Conservation (phyloP, 2,797 vertebrate species). For the Tadarida brasiliensis region DNA sequence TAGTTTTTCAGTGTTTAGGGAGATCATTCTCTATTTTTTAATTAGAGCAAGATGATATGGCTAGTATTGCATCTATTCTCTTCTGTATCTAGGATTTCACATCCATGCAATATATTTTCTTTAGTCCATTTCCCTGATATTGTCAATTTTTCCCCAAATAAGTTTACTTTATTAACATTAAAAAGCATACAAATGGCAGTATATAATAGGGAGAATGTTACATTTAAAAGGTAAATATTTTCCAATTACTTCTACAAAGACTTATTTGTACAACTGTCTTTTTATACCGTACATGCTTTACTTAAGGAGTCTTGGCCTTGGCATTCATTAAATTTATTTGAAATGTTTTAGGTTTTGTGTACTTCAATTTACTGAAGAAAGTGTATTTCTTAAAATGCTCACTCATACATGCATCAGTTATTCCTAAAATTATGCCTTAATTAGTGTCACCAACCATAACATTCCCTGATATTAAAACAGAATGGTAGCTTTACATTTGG, state of each 20-base stretch:
- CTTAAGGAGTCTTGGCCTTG: background rate
- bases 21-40: background rate
- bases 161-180: slow-evolving; percentile 40
- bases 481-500: slow-evolving; percentile 80
- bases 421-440: slow-evolving; percentile 83
- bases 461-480: slow-evolving; percentile 85
- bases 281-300: background rate
- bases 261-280: slow-evolving; percentile 40
- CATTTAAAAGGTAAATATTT: slow-evolving; percentile 58
- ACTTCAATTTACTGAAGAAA: slow-evolving; percentile 17
- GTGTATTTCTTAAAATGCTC: slow-evolving; percentile 74
- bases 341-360: slow-evolving; percentile 41
- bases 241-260: slow-evolving; percentile 38
- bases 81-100: slow-evolving; percentile 17
- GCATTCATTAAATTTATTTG: slow-evolving; percentile 52
- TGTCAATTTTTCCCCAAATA: slow-evolving; percentile 57
- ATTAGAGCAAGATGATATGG: background rate
- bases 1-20: background rate
- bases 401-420: slow-evolving; percentile 85
- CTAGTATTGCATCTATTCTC: background rate
- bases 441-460: slow-evolving; percentile 82
- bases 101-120: slow-evolving; percentile 16
- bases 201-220: slow-evolving; percentile 19
- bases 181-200: slow-evolving; percentile 2
- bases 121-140: background rate